These are phyloP conservation scores for Xylocopa sonorina DNA, from an alignment of 1,140 invertebrate species.

Conservation along the genomic window DNA sequence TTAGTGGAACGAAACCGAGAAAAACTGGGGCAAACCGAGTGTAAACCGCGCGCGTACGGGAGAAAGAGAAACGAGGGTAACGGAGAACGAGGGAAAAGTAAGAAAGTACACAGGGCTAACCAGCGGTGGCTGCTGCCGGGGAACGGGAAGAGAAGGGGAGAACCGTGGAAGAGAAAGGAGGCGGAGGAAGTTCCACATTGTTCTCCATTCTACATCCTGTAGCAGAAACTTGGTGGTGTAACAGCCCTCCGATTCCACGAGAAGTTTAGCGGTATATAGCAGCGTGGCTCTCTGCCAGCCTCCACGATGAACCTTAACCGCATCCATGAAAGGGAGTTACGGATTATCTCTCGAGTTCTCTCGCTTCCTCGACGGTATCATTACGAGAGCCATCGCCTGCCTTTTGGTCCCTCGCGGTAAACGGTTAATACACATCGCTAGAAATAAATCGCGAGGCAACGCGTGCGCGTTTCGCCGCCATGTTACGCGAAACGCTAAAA, in stretches of 20 bases:
- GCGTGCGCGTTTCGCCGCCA: too few relatives aligned
- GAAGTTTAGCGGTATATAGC: conserved; percentile 71
- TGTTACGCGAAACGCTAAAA: too few relatives aligned
- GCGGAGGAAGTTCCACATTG: conserved; percentile 63
- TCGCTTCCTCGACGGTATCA: conserved; percentile 52
- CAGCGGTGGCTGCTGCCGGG: not conserved
- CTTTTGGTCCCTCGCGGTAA: not conserved
- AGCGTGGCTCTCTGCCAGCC: conserved; percentile 67
- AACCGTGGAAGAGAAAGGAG: conserved; percentile 36
- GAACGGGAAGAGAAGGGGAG: not conserved
- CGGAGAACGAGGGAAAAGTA: not conserved
- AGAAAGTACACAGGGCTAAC: too few relatives aligned
- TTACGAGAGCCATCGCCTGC: conserved; percentile 36
- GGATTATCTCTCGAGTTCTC: conserved; percentile 49
- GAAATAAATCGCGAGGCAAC: too few relatives aligned
- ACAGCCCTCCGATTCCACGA: conserved; percentile 65
- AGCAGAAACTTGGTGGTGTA: conserved; percentile 55
- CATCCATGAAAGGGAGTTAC: conserved; percentile 39
- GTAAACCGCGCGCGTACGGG: conserved; percentile 23
- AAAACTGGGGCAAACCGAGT: conserved; percentile 16
- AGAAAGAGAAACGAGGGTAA: conserved; percentile 10
- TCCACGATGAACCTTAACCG: conserved; percentile 46
- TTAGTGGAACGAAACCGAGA: not conserved
- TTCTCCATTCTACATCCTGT: conserved; percentile 55
- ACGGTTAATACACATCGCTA: conserved; percentile 11